Base-by-base conservation (phyloP, 2,888 invertebrate genomes). In the Dione vanillae region DNA sequence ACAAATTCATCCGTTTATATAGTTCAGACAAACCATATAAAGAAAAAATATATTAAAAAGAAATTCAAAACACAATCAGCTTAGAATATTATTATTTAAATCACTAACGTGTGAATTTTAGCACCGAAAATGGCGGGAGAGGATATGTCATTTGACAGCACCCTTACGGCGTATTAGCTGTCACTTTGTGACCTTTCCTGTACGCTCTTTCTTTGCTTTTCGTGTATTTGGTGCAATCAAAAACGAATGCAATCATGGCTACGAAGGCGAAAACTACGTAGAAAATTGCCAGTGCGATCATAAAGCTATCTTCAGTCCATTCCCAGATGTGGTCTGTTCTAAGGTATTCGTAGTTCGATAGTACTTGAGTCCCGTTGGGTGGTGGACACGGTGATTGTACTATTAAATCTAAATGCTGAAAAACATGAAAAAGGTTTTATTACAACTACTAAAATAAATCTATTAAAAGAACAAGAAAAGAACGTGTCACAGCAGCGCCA, bases 351-450 rank as follows among this genome's bases (percentile, higher is more conserved):
- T 80, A 90, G 82, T 91, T 92, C 67, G 94, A 90, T 70, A 96
- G 90, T 61, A 95, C 94, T 88, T 95, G 95, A 0, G 96, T 95
- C 49, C 97, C 97, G 83, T 97, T 97, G 0, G 96, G 96, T 5
- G 96, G 95, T 6, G 97, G 96, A 82, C 97, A 97, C 16, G 96
- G 95, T 51, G 96, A 95, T 83, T 97, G 97, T 40, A 97, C 96
- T 81, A 98, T 98, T 75, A 97, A 97, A 82, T 97, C 97, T 87
- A 97, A 97, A 80, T 96, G 96, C 80, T 97, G 95, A 75, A 84
- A 81, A 40, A 1, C 3, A 40, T 19, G 0, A 47, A 49, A 49
- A 12, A 49, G 0, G 6, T 40, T 19, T 40, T 0, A 43, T 6
- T 52, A 20, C 9, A 11, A 6, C 35, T n/a, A n/a, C n/a, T 27